These are phyloP conservation scores for Catostomus latipinnis DNA, from an alignment of 2,797 vertebrate genomes.

Conservation along the genomic window DNA sequence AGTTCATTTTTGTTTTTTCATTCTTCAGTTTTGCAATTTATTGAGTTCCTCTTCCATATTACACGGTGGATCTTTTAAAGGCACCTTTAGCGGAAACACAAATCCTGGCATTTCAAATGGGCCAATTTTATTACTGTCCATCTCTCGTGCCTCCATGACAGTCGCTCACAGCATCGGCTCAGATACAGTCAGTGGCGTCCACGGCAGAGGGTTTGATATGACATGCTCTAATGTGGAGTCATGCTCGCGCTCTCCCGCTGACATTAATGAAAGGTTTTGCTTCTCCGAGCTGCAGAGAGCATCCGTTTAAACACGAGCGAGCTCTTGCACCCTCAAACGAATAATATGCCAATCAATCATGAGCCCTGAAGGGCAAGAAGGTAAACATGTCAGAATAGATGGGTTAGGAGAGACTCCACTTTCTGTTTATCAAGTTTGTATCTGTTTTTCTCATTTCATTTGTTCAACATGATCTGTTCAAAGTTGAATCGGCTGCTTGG, in stretches of 20 bases:
- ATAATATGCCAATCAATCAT: slow-evolving; percentile 40
- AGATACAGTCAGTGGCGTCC: background rate
- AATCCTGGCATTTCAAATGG: background rate
- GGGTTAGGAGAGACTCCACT: slow-evolving; percentile 6
- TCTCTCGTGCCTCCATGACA: background rate
- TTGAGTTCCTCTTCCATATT: background rate
- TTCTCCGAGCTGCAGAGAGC: background rate
- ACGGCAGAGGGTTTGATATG: background rate
- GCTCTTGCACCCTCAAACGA: slow-evolving; percentile 29
- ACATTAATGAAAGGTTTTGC: slow-evolving; percentile 52
- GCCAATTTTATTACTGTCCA: background rate
- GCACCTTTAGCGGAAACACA: background rate
- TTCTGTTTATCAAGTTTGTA: background rate
- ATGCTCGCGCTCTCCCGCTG: slow-evolving; percentile 40
- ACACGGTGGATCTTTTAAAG: background rate
- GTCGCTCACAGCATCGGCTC: background rate
- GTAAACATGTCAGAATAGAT: slow-evolving; percentile 47
- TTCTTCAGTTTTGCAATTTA: background rate
- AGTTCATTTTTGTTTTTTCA: no score
- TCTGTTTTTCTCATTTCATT: background rate
- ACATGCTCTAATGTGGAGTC: slow-evolving; percentile 46
- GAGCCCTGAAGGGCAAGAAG: slow-evolving; percentile 14
- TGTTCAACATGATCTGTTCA: no score
- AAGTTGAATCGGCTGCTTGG: background rate
- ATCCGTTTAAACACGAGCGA: slow-evolving; percentile 8